These are phyloP conservation scores for Orchestia grillus DNA, from an alignment of 1,140 invertebrate genomes.

Conservation along the genomic window DNA sequence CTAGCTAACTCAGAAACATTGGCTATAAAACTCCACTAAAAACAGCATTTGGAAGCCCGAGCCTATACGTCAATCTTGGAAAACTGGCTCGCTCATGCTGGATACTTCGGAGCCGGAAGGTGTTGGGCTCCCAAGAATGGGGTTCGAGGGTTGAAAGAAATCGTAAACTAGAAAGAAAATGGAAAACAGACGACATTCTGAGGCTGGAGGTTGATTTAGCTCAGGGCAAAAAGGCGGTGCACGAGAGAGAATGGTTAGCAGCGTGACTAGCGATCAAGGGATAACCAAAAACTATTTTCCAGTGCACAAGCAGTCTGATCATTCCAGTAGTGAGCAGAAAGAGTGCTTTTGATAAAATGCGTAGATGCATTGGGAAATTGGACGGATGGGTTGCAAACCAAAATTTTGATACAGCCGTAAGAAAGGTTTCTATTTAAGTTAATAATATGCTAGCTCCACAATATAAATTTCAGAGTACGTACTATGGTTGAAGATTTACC, in stretches of 20 bases:
- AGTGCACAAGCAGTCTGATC: background rate
- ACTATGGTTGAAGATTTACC: background rate
- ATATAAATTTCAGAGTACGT: background rate
- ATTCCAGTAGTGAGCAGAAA: background rate
- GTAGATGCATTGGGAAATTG: background rate
- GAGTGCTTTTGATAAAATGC: background rate
- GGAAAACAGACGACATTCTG: background rate
- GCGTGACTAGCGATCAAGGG: background rate
- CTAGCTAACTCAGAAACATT: constrained; percentile 32
- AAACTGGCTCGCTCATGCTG: background rate
- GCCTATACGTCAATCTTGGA: constrained; percentile 44
- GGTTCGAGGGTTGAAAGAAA: background rate
- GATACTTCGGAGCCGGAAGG: background rate
- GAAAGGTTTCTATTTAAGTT: background rate
- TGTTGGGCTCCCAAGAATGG: background rate
- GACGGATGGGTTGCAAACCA: background rate
- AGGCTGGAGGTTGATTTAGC: background rate
- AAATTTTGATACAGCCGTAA: background rate
- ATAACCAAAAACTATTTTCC: background rate
- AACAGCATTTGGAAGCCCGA: constrained; percentile 8
- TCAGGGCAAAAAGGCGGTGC: background rate
- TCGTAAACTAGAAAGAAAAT: background rate
- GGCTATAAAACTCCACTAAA: constrained; percentile 50
- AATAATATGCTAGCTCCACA: background rate
- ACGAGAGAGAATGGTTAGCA: background rate